phyloP scores from a whole-genome alignment of 2,888 invertebrate genomes.

The Zele albiditarsus region DNA sequence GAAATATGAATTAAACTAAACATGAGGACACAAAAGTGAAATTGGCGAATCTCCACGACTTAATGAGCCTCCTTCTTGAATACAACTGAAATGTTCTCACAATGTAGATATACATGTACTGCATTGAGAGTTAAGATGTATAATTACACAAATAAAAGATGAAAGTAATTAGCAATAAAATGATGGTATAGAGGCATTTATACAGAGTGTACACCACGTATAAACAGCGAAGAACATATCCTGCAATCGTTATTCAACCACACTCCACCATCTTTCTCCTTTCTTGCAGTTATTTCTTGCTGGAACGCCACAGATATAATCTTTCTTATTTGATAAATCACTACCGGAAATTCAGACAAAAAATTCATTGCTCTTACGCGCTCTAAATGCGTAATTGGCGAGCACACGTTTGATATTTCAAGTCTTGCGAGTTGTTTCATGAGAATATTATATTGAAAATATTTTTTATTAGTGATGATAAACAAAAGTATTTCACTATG shows the following conservation, averaged over 20 bases:
- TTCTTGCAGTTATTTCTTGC: conserved; percentile 60
- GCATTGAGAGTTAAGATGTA: conserved; percentile 6
- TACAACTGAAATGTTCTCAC: conserved; percentile 1
- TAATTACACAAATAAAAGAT: conserved; percentile 1
- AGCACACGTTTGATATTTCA: conserved; percentile 36
- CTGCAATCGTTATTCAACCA: conserved; percentile 42
- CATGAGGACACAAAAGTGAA: too few relatives aligned
- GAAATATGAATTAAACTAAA: too few relatives aligned
- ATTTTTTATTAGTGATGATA: too few relatives aligned
- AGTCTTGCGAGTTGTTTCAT: too few relatives aligned
- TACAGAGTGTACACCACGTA: conserved; percentile 31
- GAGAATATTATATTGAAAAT: too few relatives aligned
- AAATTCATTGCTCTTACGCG: conserved; percentile 60
- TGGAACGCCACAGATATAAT: conserved; percentile 62
- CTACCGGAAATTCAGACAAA: conserved; percentile 71
- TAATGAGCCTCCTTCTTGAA: background rate
- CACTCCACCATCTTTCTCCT: conserved; percentile 30
- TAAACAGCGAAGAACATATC: background rate
- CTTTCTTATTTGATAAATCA: conserved; percentile 71
- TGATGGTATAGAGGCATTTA: conserved; percentile 36
- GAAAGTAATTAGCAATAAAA: background rate
- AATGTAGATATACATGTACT: conserved; percentile 41
- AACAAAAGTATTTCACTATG: too few relatives aligned
- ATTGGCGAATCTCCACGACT: too few relatives aligned
- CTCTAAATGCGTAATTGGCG: conserved; percentile 68